These are phyloP conservation scores for Rhingia campestris DNA, from an alignment of 2,888 invertebrate genomes.

Conservation along the genomic window DNA sequence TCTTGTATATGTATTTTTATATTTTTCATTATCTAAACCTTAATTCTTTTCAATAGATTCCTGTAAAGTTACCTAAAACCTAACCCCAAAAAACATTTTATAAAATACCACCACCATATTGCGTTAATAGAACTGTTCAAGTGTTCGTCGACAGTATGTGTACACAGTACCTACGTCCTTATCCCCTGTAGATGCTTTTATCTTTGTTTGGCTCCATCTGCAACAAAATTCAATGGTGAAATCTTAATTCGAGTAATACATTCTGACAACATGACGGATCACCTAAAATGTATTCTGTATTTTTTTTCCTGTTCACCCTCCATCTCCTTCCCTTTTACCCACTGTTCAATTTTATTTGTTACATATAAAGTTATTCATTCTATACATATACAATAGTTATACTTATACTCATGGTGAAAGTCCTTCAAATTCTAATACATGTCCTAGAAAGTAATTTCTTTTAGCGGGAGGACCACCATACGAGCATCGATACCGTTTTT, in stretches of 20 bases:
- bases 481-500: constrained; percentile 5
- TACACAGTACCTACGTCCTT: constrained; percentile 17
- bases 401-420: constrained; percentile 60
- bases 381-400: constrained; percentile 48
- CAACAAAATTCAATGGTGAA: constrained; percentile 80
- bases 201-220: constrained; percentile 77
- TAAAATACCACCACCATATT: constrained; percentile 2
- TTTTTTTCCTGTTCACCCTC: constrained; percentile 33
- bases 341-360: constrained; percentile 56
- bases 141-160: constrained; percentile 29
- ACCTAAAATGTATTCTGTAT: constrained; percentile 76
- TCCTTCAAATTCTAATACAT: constrained; percentile 41
- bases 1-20: no score
- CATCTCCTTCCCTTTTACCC: neutral
- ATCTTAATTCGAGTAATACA: constrained; percentile 83
- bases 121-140: constrained; percentile 33
- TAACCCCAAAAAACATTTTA: neutral
- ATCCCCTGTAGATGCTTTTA: constrained; percentile 73
- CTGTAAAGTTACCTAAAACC: neutral
- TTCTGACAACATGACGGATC: constrained; percentile 84
- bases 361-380: constrained; percentile 44
- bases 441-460: constrained; percentile 36
- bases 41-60: neutral
- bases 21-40: neutral
- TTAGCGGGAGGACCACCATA: neutral